Conservation (phyloP, 2,888 invertebrate genomes). For the Mesorhabditis spiculigera region DNA sequence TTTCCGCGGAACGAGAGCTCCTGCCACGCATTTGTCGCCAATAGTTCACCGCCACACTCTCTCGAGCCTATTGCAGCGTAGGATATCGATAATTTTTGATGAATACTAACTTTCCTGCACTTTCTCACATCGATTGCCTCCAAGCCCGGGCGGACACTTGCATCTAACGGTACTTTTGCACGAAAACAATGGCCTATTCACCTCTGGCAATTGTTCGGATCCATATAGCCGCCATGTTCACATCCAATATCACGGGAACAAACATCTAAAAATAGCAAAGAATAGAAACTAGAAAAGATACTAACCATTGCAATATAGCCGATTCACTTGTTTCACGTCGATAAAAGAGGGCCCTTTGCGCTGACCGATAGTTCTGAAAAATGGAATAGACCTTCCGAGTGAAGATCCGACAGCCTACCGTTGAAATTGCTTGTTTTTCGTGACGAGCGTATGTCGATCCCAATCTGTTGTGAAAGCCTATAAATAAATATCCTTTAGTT, state of each 20-base stretch:
- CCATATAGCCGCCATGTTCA: conserved; percentile 49
- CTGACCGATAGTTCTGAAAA: conserved; percentile 46
- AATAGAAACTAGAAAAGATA: not conserved
- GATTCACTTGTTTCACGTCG: conserved; percentile 53
- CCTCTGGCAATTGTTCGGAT: conserved; percentile 47
- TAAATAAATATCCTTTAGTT: not conserved
- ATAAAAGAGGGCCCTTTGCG: conserved; percentile 46
- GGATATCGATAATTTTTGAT: not conserved
- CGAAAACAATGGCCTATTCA: conserved; percentile 21
- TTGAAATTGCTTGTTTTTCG: conserved; percentile 4
- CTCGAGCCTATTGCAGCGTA: conserved; percentile 15
- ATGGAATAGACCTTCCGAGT: not conserved
- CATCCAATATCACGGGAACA: conserved; percentile 30
- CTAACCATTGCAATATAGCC: conserved; percentile 48
- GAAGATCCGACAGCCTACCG: conserved; percentile 4
- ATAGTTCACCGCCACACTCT: conserved; percentile 44
- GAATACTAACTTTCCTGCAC: conserved; percentile 24
- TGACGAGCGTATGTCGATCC: conserved; percentile 26
- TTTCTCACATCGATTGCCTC: conserved; percentile 25
- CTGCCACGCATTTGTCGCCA: conserved; percentile 45
- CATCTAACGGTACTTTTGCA: not conserved
- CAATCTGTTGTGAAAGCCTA: conserved; percentile 51
- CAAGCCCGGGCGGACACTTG: conserved; percentile 21
- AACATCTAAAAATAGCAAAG: conserved; percentile 28
- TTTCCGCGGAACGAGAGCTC: conserved; percentile 53